phyloP scores from a whole-genome alignment of 2,888 invertebrate genomes.

The Blastobasis adustella region DNA sequence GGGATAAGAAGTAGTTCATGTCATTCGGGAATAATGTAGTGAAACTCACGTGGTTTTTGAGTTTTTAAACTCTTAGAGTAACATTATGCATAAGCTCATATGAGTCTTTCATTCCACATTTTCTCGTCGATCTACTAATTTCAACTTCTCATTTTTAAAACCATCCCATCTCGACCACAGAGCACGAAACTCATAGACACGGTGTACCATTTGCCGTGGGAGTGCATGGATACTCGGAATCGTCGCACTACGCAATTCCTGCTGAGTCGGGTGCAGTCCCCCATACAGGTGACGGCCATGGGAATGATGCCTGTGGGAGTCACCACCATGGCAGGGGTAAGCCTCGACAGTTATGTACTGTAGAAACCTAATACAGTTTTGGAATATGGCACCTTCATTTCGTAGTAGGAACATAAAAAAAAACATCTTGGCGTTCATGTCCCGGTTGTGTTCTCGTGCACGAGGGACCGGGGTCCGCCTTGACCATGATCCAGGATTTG shows the following conservation, averaged over 20 bases:
- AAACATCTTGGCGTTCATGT: background rate
- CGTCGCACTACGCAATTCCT: background rate
- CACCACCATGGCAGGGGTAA: slow-evolving; percentile 4
- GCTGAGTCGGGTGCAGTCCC: background rate
- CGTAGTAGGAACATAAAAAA: background rate
- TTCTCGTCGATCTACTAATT: too few species aligned
- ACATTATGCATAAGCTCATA: too few species aligned
- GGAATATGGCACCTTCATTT: background rate
- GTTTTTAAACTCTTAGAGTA: too few species aligned
- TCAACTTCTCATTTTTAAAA: background rate
- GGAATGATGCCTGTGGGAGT: slow-evolving; percentile 5
- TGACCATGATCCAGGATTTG: background rate
- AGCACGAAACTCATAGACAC: background rate
- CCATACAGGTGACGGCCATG: slow-evolving; percentile 1
- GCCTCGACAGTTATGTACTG: background rate
- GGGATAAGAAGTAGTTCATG: too few species aligned
- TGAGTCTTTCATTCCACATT: too few species aligned
- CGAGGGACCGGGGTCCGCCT: background rate
- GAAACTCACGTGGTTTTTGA: too few species aligned
- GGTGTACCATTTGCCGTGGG: background rate
- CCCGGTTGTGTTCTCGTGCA: background rate
- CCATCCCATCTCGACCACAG: background rate
- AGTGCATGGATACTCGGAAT: slow-evolving; percentile 1
- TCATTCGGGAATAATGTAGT: too few species aligned
- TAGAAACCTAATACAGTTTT: background rate